A percentile compares a stretch with the other conserved stretches of the same genome.
Conservation (phyloP, 1,140 invertebrate species). For the Drosophila ohnishii region DNA sequence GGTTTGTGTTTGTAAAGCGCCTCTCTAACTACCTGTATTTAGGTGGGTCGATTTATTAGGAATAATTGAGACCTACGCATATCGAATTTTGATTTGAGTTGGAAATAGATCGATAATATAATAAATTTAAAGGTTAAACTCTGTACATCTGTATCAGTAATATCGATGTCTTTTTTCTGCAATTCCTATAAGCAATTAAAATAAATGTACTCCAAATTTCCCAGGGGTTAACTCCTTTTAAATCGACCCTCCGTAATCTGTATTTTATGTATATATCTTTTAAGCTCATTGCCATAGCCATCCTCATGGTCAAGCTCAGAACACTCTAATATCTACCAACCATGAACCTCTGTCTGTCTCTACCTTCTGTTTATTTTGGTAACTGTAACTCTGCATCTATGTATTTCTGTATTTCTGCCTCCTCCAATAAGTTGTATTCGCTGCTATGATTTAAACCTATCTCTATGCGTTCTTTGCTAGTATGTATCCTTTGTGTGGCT, state of each 20-base stretch:
- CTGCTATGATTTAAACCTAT: conserved; percentile 69
- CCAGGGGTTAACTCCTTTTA: not conserved
- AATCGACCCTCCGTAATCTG: conserved; percentile 9
- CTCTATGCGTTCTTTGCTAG: conserved; percentile 76
- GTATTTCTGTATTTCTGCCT: conserved; percentile 42
- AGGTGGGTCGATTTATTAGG: conserved; percentile 16
- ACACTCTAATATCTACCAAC: conserved; percentile 36
- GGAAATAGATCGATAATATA: no score
- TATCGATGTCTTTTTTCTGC: no score
- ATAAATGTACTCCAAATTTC: not conserved
- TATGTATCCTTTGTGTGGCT: conserved; percentile 73
- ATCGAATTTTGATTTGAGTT: no score
- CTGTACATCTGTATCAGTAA: no score
- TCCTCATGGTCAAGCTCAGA: conserved; percentile 26
- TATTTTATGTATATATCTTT: conserved; percentile 42
- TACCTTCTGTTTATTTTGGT: conserved; percentile 39
- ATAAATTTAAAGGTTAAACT: no score
- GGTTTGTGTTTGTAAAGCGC: conserved; percentile 45
- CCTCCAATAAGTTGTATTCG: conserved; percentile 59
- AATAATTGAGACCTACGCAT: not conserved
- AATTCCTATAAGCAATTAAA: no score
- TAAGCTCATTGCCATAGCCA: conserved; percentile 41
- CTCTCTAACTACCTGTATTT: conserved; percentile 16
- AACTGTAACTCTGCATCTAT: conserved; percentile 51
- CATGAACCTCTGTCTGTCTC: conserved; percentile 40